These are phyloP conservation scores for Tillus elongatus DNA, from an alignment of 2,888 invertebrate species.

Conservation along the genomic window DNA sequence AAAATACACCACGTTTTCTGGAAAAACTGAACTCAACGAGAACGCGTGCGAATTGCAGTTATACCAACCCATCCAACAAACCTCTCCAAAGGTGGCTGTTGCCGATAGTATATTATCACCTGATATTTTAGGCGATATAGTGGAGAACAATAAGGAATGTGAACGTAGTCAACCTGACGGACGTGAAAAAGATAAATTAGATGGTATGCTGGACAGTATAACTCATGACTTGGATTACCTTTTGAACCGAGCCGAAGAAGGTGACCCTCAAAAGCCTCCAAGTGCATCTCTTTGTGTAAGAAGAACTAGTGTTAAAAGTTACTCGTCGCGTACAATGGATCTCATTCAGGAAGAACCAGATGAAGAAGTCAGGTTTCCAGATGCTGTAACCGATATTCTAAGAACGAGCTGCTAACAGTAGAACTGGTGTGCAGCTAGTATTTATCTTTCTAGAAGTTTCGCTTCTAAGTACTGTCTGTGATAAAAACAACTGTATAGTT, in stretches of 20 bases:
- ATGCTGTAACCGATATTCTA: not conserved
- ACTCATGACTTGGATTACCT: conserved; percentile 2
- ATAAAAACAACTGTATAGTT: too few relatives aligned
- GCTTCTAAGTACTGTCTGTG: too few relatives aligned
- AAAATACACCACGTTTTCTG: conserved; percentile 12
- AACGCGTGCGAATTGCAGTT: too few relatives aligned
- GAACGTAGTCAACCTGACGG: conserved; percentile 3
- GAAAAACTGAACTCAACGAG: conserved; percentile 16
- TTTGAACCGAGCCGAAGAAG: conserved; percentile 2
- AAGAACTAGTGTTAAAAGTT: not conserved
- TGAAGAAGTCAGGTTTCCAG: not conserved
- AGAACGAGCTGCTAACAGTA: not conserved
- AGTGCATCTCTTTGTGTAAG: not conserved
- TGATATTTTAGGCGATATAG: not conserved
- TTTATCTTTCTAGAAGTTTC: too few relatives aligned
- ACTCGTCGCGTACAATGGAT: not conserved
- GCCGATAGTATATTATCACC: conserved; percentile 2
- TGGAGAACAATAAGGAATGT: not conserved
- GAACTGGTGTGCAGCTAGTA: too few relatives aligned
- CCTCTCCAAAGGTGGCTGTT: not conserved
- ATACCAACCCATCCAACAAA: too few relatives aligned
- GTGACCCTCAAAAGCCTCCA: not conserved
- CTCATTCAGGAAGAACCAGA: not conserved
- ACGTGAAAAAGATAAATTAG: not conserved
- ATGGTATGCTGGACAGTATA: conserved; percentile 3